A percentile compares a stretch with the other conserved stretches of the same genome.
phyloP scores from a whole-genome alignment of 2,797 vertebrate genomes.

The Glyptemys insculpta region DNA sequence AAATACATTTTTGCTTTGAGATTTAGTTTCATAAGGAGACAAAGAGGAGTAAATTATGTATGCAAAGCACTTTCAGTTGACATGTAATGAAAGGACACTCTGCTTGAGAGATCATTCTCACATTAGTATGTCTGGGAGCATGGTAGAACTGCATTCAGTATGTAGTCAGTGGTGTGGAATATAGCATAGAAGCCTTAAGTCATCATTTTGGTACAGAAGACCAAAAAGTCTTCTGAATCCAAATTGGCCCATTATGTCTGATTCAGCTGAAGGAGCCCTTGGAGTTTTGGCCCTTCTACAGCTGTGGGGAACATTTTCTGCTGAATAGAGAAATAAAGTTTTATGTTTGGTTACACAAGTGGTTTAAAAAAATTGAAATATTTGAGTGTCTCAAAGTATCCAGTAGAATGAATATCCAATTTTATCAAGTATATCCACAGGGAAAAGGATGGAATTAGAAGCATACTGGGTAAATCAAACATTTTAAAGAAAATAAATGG shows the following conservation, averaged over 20 bases:
- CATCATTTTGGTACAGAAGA: background rate
- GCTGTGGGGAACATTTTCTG: background rate
- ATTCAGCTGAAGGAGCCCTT: background rate
- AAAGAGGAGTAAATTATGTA: background rate
- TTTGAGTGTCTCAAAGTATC: background rate
- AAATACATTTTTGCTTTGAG: no score
- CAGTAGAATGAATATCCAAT: background rate
- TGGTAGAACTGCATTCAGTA: background rate
- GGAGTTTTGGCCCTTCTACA: background rate
- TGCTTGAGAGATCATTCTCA: background rate
- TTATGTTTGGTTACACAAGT: background rate
- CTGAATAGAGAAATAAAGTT: background rate
- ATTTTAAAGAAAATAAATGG: background rate
- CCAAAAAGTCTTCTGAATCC: background rate
- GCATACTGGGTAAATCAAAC: background rate
- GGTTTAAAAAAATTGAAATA: background rate
- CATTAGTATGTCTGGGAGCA: rapidly evolving
- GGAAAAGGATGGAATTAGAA: background rate
- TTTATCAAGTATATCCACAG: background rate
- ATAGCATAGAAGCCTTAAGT: background rate
- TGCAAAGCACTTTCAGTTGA: background rate
- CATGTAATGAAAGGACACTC: background rate
- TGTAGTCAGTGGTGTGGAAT: rapidly evolving
- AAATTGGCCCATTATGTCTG: background rate
- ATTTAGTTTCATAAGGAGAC: background rate